Percentiles rank a stretch among this genome's conserved stretches.
Conservation (phyloP, 2,113 vertebrate genomes). For the Mola mola region DNA sequence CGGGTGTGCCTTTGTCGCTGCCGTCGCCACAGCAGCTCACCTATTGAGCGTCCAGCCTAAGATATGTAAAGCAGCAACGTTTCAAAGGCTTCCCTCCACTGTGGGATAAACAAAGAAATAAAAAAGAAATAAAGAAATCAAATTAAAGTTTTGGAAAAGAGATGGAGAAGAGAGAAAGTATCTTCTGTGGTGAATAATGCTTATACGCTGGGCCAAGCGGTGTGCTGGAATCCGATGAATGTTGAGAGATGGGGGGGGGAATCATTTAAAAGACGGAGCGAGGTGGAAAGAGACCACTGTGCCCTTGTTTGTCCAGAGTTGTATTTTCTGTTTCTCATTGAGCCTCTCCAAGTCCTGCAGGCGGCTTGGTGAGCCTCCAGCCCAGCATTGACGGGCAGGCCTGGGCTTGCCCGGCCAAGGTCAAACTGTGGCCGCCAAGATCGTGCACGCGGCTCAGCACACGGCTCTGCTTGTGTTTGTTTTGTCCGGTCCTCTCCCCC, state of each 20-base stretch:
- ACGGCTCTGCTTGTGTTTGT: constrained; percentile 67
- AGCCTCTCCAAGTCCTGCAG: constrained; percentile 60
- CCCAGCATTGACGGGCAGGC: constrained; percentile 68
- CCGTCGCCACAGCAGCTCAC: constrained; percentile 63
- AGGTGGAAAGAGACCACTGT: constrained; percentile 38
- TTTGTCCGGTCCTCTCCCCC: constrained; percentile 22
- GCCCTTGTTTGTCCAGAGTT: constrained; percentile 44
- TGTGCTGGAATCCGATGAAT: constrained; percentile 39
- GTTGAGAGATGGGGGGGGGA: constrained; percentile 37
- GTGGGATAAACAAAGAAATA: constrained; percentile 57
- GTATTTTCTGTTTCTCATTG: constrained; percentile 53
- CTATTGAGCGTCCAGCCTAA: constrained; percentile 64
- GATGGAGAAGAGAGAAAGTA: constrained; percentile 37
- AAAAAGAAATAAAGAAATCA: constrained; percentile 73
- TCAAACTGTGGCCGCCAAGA: constrained; percentile 52
- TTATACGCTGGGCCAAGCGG: constrained; percentile 45
- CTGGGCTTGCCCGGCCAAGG: constrained; percentile 68
- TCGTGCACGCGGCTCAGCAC: constrained; percentile 35
- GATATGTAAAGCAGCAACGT: constrained; percentile 75
- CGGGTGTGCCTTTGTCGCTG: constrained; percentile 54
- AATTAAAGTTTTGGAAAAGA: constrained; percentile 61
- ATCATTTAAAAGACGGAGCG: constrained; percentile 28
- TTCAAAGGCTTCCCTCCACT: constrained; percentile 50
- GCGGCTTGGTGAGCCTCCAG: constrained; percentile 51
- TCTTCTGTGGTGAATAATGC: constrained; percentile 46